A percentile compares a stretch with the other conserved stretches of the same genome.
Evolutionary conservation across 92 coral and sea anemone genomes (phyloP).

Genomic region (Meandrina meandrites): DNA sequence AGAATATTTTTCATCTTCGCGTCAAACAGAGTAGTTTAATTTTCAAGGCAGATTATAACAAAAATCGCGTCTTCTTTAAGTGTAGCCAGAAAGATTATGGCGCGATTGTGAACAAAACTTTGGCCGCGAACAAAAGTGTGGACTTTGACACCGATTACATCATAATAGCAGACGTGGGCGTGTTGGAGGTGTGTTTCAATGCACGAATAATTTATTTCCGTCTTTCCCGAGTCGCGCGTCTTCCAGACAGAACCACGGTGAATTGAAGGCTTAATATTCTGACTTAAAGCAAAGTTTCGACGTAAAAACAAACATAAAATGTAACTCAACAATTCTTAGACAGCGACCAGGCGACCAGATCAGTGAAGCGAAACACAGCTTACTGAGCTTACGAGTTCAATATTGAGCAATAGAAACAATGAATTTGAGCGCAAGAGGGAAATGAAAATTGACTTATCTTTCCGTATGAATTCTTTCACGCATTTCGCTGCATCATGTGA

Average conservation of each 20-base stretch:
- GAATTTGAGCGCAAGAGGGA: not conserved
- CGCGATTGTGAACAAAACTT: not conserved
- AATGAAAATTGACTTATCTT: not conserved
- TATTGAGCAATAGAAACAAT: not conserved
- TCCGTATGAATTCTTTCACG: not conserved
- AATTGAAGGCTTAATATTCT: not conserved
- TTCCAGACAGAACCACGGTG: not conserved
- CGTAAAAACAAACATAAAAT: not conserved
- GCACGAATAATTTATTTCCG: slow-evolving; percentile 1
- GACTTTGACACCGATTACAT: not conserved
- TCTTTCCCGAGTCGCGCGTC: not conserved
- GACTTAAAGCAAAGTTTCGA: not conserved
- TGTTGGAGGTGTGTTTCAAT: slow-evolving; percentile 20
- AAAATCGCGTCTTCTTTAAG: too few relatives aligned
- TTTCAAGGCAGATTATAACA: not conserved
- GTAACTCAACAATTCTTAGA: not conserved
- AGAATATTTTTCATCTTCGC: not conserved
- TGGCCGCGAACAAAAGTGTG: not conserved
- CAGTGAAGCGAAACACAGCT: not conserved
- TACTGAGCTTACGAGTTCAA: not conserved
- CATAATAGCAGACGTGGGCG: slow-evolving; percentile 13
- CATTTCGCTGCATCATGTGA: not conserved
- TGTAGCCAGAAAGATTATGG: not conserved
- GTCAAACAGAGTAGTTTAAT: not conserved
- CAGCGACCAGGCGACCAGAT: not conserved